Conservation (phyloP, 2,113 vertebrate species). For the Oxyruncus cristatus region DNA sequence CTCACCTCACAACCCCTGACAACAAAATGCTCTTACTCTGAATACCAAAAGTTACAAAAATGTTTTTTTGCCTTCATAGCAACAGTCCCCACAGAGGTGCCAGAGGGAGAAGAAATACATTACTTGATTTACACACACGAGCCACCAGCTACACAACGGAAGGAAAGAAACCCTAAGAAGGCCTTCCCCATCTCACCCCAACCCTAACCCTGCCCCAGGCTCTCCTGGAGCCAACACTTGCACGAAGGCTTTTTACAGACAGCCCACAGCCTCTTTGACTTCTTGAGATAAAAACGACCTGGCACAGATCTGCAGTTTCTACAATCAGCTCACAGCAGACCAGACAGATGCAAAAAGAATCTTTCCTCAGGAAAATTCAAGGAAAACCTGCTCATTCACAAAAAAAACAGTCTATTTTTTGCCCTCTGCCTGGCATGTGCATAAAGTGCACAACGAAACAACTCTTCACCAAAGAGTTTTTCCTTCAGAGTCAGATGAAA, state of each 20-base stretch:
- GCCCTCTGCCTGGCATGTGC: background rate
- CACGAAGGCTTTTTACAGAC: background rate
- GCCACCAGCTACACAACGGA: background rate
- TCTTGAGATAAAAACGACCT: background rate
- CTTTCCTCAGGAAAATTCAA: background rate
- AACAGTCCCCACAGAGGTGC: background rate
- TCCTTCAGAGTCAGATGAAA: background rate
- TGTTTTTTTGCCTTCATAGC: background rate
- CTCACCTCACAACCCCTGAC: background rate
- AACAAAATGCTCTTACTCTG: background rate
- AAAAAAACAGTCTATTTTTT: background rate
- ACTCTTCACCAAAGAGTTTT: background rate
- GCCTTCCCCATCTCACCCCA: background rate
- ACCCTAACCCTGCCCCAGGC: background rate
- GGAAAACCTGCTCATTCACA: background rate
- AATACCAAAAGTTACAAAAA: background rate
- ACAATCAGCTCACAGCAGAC: background rate
- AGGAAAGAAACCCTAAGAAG: background rate
- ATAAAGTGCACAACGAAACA: background rate
- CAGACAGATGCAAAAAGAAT: background rate
- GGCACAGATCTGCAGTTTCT: background rate
- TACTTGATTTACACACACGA: background rate
- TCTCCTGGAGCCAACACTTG: background rate
- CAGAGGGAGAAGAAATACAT: background rate
- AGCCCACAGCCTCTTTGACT: background rate